Conservation (phyloP, 2,888 invertebrate species). For the Hemistola chrysoprasaria region DNA sequence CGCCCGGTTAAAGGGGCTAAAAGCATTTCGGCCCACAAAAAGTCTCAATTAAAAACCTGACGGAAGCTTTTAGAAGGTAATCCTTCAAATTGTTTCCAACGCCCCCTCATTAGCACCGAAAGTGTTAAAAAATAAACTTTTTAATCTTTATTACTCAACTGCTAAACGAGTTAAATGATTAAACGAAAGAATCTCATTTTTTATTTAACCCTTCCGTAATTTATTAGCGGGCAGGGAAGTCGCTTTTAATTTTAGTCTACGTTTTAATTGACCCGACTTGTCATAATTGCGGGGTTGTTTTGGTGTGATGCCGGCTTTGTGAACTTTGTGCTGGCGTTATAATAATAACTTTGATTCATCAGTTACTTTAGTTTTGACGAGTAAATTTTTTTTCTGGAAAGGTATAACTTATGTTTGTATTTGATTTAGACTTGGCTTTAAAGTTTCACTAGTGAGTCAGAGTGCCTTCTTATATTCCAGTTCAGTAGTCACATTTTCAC, state of each 20-base stretch:
- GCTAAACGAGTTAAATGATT: constrained; percentile 81
- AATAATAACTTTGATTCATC: constrained; percentile 7
- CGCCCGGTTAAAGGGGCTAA: constrained; percentile 73
- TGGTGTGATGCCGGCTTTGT: constrained; percentile 38
- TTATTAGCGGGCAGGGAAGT: constrained; percentile 65
- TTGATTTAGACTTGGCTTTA: no score
- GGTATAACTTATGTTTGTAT: no score
- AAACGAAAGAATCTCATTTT: constrained; percentile 74
- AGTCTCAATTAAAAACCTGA: constrained; percentile 82
- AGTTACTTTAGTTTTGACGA: neutral
- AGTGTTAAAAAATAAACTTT: constrained; percentile 83
- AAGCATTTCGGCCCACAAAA: constrained; percentile 78
- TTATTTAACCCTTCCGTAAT: constrained; percentile 71
- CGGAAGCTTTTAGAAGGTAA: constrained; percentile 83
- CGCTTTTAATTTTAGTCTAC: constrained; percentile 63
- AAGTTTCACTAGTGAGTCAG: no score
- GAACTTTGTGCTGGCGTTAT: constrained; percentile 18
- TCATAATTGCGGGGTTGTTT: constrained; percentile 65
- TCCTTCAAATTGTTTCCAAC: constrained; percentile 82
- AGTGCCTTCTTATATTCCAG: no score
- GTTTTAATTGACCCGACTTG: constrained; percentile 61
- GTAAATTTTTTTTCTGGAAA: no score
- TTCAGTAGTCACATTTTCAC: no score
- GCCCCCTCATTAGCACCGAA: constrained; percentile 82
- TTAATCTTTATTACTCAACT: constrained; percentile 81